A percentile compares a stretch with the other conserved stretches of the same genome.
These are phyloP conservation scores for Sebastiscus tertius DNA, from an alignment of 2,797 vertebrate species.

Conservation along the genomic window DNA sequence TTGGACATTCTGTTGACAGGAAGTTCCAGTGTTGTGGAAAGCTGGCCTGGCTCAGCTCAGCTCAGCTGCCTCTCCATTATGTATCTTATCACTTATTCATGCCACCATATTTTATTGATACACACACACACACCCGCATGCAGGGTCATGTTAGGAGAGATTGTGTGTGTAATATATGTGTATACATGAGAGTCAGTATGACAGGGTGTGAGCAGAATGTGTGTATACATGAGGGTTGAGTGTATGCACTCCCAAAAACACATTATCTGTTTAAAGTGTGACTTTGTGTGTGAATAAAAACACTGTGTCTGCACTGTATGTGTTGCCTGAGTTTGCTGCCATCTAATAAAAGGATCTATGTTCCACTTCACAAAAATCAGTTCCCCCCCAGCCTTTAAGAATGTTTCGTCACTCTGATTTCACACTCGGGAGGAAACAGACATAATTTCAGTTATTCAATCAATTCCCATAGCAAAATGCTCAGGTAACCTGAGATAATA, in stretches of 20 bases:
- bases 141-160: slow-evolving; percentile 55
- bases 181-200: slow-evolving; percentile 34
- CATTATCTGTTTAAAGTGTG: slow-evolving; percentile 23
- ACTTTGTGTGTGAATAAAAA: slow-evolving; percentile 10
- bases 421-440: neutral
- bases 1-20: slow-evolving; percentile 49
- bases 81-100: slow-evolving; percentile 80
- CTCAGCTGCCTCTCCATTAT: slow-evolving; percentile 75
- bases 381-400: neutral
- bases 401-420: neutral
- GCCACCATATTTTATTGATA: slow-evolving; percentile 78
- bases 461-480: neutral
- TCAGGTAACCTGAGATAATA: neutral
- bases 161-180: slow-evolving; percentile 46
- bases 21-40: slow-evolving; percentile 56
- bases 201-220: slow-evolving; percentile 29
- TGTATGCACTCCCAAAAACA: slow-evolving; percentile 5
- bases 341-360: neutral
- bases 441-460: neutral
- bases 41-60: slow-evolving; percentile 31
- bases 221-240: slow-evolving; percentile 30
- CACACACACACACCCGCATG: slow-evolving; percentile 50
- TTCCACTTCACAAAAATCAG: neutral
- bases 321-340: neutral
- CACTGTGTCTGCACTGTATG: neutral